phyloP scores from a whole-genome alignment of 2,888 invertebrate species.

The Colletes collaris region DNA sequence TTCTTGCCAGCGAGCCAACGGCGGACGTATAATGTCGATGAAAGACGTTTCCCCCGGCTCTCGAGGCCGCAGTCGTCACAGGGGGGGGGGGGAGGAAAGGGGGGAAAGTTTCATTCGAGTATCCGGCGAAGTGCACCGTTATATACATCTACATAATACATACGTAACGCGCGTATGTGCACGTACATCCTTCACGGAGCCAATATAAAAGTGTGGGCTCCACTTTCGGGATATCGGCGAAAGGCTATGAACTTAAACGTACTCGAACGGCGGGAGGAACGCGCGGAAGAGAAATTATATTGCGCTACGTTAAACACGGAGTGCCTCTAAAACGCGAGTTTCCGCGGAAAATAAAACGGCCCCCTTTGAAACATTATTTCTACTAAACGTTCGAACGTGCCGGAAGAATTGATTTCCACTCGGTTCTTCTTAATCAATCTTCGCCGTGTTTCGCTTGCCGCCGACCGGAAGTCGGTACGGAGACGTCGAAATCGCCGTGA shows the following conservation, averaged over 20 bases:
- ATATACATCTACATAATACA: conserved; percentile 31
- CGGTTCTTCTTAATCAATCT: not conserved
- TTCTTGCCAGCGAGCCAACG: not conserved
- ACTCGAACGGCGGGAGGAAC: conserved; percentile 19
- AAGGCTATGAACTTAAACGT: conserved; percentile 27
- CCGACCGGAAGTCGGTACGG: no score
- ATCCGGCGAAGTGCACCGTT: conserved; percentile 38
- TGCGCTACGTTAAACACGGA: conserved; percentile 26
- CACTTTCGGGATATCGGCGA: conserved; percentile 33
- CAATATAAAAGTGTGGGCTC: conserved; percentile 33
- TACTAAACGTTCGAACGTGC: not conserved
- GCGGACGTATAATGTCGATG: conserved; percentile 25
- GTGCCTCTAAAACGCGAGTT: not conserved
- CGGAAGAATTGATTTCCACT: not conserved
- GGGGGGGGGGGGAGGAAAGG: not conserved
- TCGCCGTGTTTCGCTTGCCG: no score
- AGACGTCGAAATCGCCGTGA: no score
- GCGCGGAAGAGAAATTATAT: conserved; percentile 22
- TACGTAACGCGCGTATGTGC: not conserved
- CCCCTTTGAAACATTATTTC: not conserved
- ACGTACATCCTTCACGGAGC: conserved; percentile 13
- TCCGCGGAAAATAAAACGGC: not conserved
- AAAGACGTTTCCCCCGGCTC: conserved; percentile 27
- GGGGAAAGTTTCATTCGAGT: conserved; percentile 42
- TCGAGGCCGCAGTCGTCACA: conserved; percentile 5